Evolutionary conservation across 2,113 vertebrate species (phyloP), one percentile per base, ranked within the genome.

Genomic region (Maccullochella peelii): DNA sequence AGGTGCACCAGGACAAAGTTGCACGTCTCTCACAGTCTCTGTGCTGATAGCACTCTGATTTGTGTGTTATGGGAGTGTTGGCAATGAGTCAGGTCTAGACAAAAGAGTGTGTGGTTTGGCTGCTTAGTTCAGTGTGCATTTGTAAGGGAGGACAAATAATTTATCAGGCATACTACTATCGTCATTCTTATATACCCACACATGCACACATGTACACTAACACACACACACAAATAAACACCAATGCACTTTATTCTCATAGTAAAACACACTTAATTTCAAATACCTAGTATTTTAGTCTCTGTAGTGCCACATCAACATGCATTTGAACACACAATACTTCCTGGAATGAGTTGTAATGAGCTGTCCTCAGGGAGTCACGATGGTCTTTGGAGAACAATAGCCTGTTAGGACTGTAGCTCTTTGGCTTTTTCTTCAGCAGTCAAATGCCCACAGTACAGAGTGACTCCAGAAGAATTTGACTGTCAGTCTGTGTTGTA

Each of bases 71-170:
- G 89, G 77, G 92, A 95, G 85, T 80, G 83, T 91, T 94, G 89
- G 87, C 91, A 86, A 52, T 74, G 84, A 93, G 78, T 93, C 94
- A 92, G 86, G 89, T 89, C 89, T 83, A 92, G 93, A 95, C 94
- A 94, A 93, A 95, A 94, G 92, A 95, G 95, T 95, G 93, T 92
- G 89, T 95, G 93, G 95, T 95, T 95, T 94, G 94, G 90, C 92
- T 93, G 83, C 84, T 55, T n/a, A 25, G 59, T 76, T 88, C 55
- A 14, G 58, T 80, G 80, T 88, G 74, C 70, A 59, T 87, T 91
- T 85, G 52, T 72, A 72, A 77, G 68, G 66, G 58, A 93, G 88
- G 86, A 93, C 85, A 94, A 94, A 92, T 89, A 82, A 90, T 86
- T 94, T 84, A 86, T 92, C 91, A 88, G 86, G 62, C 69, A 57